Conservation (phyloP, 64 coral and sea anemone genomes). For the Montipora efflorescens region DNA sequence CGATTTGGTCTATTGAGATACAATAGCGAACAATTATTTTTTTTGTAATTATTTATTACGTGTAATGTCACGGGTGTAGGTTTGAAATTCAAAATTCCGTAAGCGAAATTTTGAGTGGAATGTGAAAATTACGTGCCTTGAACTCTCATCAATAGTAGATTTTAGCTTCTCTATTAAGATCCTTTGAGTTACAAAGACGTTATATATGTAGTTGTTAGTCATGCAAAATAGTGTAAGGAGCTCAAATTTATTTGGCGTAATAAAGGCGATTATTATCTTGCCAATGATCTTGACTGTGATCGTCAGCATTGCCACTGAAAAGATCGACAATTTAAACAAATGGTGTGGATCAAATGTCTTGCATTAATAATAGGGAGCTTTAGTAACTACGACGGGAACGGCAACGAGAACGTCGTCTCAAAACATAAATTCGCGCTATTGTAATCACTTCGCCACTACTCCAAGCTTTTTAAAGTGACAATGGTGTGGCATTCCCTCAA, state of each 20-base stretch:
- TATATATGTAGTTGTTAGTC: not conserved
- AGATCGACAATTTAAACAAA: too few relatives aligned
- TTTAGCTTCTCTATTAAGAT: not conserved
- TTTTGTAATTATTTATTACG: conserved; percentile 48
- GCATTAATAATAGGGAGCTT: too few relatives aligned
- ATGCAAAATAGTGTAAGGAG: conserved; percentile 9
- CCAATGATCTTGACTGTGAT: not conserved
- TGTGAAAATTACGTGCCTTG: not conserved
- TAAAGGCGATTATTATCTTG: conserved; percentile 13
- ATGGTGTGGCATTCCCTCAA: too few relatives aligned
- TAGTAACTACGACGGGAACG: too few relatives aligned
- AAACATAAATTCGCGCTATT: too few relatives aligned
- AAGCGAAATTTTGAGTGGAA: not conserved
- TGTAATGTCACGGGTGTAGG: not conserved
- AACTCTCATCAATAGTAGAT: not conserved
- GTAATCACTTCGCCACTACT: too few relatives aligned
- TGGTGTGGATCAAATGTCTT: too few relatives aligned
- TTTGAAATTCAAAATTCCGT: not conserved
- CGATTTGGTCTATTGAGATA: too few relatives aligned
- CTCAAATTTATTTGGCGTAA: not conserved
- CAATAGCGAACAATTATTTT: conserved; percentile 17
- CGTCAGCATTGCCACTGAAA: too few relatives aligned
- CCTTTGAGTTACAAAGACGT: not conserved
- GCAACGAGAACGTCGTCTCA: too few relatives aligned
- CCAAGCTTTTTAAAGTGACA: too few relatives aligned